These are phyloP conservation scores for Cryptus viduatorius DNA, from an alignment of 2,888 invertebrate genomes.

Conservation along the genomic window DNA sequence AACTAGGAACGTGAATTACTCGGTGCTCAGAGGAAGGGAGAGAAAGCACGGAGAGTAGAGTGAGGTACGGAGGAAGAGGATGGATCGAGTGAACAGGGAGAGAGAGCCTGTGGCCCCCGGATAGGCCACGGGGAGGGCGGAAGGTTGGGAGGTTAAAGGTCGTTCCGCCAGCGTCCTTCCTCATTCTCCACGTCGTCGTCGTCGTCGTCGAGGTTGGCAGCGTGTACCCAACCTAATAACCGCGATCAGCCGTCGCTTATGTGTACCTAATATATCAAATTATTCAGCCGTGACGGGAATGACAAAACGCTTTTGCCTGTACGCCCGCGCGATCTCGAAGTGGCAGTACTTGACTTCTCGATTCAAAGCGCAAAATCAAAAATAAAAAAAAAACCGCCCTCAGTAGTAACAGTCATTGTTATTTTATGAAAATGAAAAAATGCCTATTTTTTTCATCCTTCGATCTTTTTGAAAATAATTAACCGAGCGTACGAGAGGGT, in stretches of 20 bases:
- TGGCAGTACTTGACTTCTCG: slow-evolving; percentile 18
- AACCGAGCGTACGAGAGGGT: not conserved
- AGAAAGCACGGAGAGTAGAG: slow-evolving; percentile 33
- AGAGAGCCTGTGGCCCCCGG: slow-evolving; percentile 58
- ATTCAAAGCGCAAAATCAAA: slow-evolving; percentile 20
- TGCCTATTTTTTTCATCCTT: not conserved
- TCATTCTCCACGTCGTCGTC: slow-evolving; percentile 30
- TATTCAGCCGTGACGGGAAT: slow-evolving; percentile 82
- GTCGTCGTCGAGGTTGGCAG: slow-evolving; percentile 72
- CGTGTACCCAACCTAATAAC: slow-evolving; percentile 83
- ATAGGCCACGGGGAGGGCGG: slow-evolving; percentile 34
- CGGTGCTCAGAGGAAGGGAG: slow-evolving; percentile 62
- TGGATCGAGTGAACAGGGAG: slow-evolving; percentile 50
- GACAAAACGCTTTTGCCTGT: slow-evolving; percentile 68
- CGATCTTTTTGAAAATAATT: slow-evolving; percentile 25
- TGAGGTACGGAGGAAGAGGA: slow-evolving; percentile 20
- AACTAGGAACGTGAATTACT: slow-evolving; percentile 80
- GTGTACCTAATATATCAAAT: slow-evolving; percentile 84
- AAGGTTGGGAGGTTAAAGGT: slow-evolving; percentile 74
- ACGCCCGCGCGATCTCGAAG: not conserved
- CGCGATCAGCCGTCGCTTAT: slow-evolving; percentile 84
- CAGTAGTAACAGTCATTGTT: not conserved
- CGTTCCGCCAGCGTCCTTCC: slow-evolving; percentile 64
- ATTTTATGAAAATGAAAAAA: not conserved
- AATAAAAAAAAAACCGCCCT: not conserved